Evolutionary conservation across 2,797 vertebrate species (phyloP).

Genomic region (Serranus cabrilla): DNA sequence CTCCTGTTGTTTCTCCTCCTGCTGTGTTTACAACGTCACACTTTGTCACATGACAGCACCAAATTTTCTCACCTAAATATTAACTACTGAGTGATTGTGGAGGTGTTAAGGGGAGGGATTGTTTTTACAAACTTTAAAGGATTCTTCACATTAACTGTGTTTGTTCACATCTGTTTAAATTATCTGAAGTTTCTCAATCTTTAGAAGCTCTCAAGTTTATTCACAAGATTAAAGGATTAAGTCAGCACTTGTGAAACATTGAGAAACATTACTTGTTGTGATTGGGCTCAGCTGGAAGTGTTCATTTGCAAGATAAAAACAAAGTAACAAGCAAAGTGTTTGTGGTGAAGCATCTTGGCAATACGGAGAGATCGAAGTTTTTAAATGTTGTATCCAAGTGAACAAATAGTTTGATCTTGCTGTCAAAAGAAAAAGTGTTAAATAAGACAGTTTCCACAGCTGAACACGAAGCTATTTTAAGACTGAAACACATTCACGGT

Average conservation of each 20-base stretch:
- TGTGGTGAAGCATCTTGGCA: not conserved
- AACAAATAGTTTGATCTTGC: not conserved
- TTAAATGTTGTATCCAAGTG: not conserved
- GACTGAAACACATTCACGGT: not conserved
- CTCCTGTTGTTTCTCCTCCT: not conserved
- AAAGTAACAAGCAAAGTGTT: not conserved
- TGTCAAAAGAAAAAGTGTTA: not conserved
- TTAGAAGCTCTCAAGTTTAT: not conserved
- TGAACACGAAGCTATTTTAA: not conserved
- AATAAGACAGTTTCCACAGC: not conserved
- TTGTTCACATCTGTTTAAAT: not conserved
- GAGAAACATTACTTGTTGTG: not conserved
- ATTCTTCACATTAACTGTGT: not conserved
- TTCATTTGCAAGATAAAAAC: not conserved
- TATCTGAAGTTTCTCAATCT: not conserved
- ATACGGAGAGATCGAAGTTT: not conserved
- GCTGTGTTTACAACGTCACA: not conserved
- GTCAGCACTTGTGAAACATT: not conserved
- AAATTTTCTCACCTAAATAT: slow-evolving; percentile 22
- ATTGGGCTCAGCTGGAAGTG: not conserved
- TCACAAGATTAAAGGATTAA: not conserved
- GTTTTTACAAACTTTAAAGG: not conserved
- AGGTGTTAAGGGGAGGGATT: no score
- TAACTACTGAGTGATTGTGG: not conserved
- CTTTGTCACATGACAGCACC: not conserved